Percentiles rank a stretch among this genome's conserved stretches.
phyloP scores from a whole-genome alignment of 2,888 invertebrate species.

The Melanargia galathea region DNA sequence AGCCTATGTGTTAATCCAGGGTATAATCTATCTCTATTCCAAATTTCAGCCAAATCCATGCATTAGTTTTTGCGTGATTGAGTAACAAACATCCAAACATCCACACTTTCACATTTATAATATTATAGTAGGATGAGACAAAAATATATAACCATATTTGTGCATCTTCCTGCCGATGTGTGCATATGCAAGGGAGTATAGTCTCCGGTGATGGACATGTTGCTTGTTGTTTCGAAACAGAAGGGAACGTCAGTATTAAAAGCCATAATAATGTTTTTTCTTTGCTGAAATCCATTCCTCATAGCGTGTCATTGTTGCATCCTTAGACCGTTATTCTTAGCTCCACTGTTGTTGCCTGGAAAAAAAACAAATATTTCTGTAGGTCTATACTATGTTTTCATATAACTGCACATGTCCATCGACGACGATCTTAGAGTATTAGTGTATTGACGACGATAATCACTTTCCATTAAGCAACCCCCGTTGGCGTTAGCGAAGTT shows the following conservation, averaged over 20 bases:
- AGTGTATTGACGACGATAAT: too few relatives aligned
- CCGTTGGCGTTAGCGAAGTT: too few relatives aligned
- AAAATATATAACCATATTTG: slow-evolving; percentile 90
- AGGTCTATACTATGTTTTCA: neutral
- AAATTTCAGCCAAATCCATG: too few relatives aligned
- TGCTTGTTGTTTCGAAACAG: slow-evolving; percentile 51
- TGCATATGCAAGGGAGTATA: slow-evolving; percentile 92
- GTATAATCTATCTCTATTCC: too few relatives aligned
- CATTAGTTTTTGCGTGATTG: too few relatives aligned
- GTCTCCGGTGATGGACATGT: slow-evolving; percentile 89
- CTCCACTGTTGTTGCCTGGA: neutral
- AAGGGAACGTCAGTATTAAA: slow-evolving; percentile 51
- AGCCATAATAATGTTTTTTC: slow-evolving; percentile 63
- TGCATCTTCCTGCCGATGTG: slow-evolving; percentile 88
- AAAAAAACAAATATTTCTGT: neutral
- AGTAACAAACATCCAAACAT: too few relatives aligned
- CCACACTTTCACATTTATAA: too few relatives aligned
- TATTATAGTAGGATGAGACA: too few relatives aligned
- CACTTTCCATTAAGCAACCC: too few relatives aligned
- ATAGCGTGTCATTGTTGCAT: slow-evolving; percentile 73
- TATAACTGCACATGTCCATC: too few relatives aligned
- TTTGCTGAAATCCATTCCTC: slow-evolving; percentile 71
- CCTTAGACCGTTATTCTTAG: slow-evolving; percentile 27
- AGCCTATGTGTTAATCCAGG: too few relatives aligned
- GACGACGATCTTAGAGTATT: too few relatives aligned